phyloP scores from a whole-genome alignment of 2,888 invertebrate species.

The Leucoma salicis region DNA sequence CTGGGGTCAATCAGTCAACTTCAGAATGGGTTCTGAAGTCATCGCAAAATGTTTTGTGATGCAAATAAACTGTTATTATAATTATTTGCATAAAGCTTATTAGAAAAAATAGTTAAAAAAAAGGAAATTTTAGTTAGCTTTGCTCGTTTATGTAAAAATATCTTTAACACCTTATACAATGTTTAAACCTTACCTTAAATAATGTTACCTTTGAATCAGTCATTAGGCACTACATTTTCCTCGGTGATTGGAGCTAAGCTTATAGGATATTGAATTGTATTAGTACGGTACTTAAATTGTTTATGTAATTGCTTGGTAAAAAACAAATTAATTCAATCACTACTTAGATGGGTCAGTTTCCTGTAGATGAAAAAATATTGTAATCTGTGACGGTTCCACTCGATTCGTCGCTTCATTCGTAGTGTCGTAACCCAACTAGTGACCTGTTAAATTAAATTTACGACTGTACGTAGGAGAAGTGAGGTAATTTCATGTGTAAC shows the following conservation, averaged over 20 bases:
- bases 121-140: no score
- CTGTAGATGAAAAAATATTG: slow-evolving; percentile 50
- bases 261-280: neutral
- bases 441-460: slow-evolving; percentile 61
- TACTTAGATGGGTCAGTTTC: slow-evolving; percentile 47
- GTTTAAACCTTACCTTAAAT: no score
- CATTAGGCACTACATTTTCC: neutral
- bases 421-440: slow-evolving; percentile 50
- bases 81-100: no score
- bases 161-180: no score
- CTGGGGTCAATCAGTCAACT: no score
- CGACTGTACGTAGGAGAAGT: slow-evolving; percentile 19
- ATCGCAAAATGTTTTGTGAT: no score
- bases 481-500: slow-evolving; percentile 32
- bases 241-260: neutral
- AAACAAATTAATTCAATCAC: slow-evolving; percentile 48
- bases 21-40: no score
- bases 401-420: slow-evolving; percentile 36
- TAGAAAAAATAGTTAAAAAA: no score
- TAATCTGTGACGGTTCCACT: slow-evolving; percentile 50
- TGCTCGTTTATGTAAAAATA: no score
- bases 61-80: no score
- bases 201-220: no score
- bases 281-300: slow-evolving; percentile 4
- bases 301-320: slow-evolving; percentile 13